Conservation (phyloP, 2,113 vertebrate genomes). For the Rhombomys opimus region DNA sequence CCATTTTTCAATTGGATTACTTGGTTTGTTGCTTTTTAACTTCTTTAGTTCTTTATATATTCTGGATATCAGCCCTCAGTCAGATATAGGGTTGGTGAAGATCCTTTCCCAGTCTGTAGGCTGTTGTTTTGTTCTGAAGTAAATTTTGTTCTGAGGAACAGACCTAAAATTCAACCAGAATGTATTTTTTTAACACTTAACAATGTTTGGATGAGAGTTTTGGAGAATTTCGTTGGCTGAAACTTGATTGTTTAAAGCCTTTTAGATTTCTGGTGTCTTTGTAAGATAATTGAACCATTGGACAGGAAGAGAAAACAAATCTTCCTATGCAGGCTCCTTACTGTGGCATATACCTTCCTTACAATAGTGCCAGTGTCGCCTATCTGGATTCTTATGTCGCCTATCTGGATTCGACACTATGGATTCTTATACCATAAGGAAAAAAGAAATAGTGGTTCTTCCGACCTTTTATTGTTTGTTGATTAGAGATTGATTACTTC, state of each 20-base stretch:
- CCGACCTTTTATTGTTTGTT: neutral
- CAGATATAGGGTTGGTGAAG: too few species aligned
- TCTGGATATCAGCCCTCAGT: too few species aligned
- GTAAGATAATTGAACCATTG: neutral
- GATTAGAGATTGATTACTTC: neutral
- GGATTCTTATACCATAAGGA: neutral
- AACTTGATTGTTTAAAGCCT: neutral
- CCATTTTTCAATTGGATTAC: too few species aligned
- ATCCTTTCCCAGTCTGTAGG: too few species aligned
- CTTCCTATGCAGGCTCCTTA: neutral
- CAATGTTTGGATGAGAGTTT: neutral
- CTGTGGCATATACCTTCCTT: rapidly evolving
- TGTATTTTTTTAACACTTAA: neutral
- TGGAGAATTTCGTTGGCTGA: neutral
- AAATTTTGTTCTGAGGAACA: neutral
- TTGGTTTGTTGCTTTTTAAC: too few species aligned
- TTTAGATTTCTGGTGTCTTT: neutral
- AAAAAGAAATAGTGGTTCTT: neutral
- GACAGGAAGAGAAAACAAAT: neutral
- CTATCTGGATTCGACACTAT: neutral
- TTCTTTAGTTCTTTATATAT: too few species aligned
- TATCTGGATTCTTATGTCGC: neutral
- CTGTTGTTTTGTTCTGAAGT: too few species aligned
- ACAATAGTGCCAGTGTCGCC: neutral
- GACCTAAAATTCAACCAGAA: neutral